phyloP scores from a whole-genome alignment of 2,888 invertebrate genomes.

The Heliconius cydno region DNA sequence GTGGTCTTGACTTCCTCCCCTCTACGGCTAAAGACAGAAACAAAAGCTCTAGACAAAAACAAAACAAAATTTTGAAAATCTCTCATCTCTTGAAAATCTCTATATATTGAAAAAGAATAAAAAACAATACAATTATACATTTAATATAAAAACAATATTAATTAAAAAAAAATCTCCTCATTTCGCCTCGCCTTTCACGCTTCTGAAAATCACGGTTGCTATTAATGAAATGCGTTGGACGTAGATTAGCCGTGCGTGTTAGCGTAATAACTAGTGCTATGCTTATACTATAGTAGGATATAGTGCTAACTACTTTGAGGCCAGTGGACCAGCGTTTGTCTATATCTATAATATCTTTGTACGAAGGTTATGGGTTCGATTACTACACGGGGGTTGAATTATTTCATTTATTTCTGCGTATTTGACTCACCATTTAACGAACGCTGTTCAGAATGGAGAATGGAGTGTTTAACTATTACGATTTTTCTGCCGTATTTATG shows the following conservation, averaged over 20 bases:
- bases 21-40: too few relatives aligned
- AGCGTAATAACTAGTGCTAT: conserved; percentile 31
- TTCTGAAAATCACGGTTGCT: conserved; percentile 34
- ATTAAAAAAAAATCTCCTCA: background rate
- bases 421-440: background rate
- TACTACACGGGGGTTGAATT: background rate
- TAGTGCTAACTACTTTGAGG: background rate
- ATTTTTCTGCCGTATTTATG: background rate
- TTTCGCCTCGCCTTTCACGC: conserved; percentile 4
- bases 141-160: background rate
- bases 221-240: conserved; percentile 41
- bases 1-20: too few relatives aligned
- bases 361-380: background rate
- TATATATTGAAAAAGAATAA: background rate
- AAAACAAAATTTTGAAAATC: too few relatives aligned
- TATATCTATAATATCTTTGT: background rate
- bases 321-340: background rate
- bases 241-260: conserved; percentile 37
- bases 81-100: background rate
- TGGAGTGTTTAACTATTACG: background rate
- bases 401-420: background rate
- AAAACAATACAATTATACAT: background rate
- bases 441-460: too few relatives aligned
- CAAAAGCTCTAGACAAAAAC: too few relatives aligned
- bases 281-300: background rate